Percentiles rank a stretch among this genome's conserved stretches.
These are phyloP conservation scores for Tenthredo livida DNA, from an alignment of 2,888 invertebrate species.

Conservation along the genomic window DNA sequence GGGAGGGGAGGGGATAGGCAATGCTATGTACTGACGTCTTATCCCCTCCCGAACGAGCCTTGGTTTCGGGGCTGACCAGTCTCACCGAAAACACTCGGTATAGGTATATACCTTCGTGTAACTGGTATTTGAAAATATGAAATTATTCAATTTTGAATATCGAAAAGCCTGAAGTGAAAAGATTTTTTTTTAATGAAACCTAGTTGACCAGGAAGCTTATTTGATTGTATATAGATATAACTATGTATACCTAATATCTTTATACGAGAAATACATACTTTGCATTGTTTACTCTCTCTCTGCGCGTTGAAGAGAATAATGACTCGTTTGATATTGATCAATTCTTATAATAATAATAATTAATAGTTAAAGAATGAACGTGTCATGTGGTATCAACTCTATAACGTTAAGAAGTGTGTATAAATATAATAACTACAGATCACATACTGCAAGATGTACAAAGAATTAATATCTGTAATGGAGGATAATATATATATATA, in stretches of 20 bases:
- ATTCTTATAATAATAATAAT: not conserved
- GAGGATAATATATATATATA: not conserved
- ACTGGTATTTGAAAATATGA: not conserved
- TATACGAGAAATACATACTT: not conserved
- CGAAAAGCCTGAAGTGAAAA: not conserved
- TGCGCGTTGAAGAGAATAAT: not conserved
- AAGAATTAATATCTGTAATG: constrained; percentile 1
- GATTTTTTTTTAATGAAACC: not conserved
- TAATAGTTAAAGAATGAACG: constrained; percentile 30
- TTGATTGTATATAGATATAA: not conserved
- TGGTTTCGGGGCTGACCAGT: no score
- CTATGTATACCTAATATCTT: not conserved
- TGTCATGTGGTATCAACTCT: constrained; percentile 23
- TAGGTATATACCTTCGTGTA: not conserved
- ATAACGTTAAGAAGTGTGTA: constrained; percentile 6
- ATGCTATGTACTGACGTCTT: no score
- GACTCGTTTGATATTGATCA: constrained; percentile 3
- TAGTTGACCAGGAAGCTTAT: not conserved
- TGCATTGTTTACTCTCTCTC: not conserved
- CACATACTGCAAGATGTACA: constrained; percentile 8
- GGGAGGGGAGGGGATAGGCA: no score
- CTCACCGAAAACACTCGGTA: no score
- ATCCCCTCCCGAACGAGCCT: no score
- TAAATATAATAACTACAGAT: not conserved
- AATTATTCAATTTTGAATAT: not conserved